A percentile compares a stretch with the other conserved stretches of the same genome.
phyloP scores from a whole-genome alignment of 2,113 vertebrate genomes.

The Aphyosemion australe region DNA sequence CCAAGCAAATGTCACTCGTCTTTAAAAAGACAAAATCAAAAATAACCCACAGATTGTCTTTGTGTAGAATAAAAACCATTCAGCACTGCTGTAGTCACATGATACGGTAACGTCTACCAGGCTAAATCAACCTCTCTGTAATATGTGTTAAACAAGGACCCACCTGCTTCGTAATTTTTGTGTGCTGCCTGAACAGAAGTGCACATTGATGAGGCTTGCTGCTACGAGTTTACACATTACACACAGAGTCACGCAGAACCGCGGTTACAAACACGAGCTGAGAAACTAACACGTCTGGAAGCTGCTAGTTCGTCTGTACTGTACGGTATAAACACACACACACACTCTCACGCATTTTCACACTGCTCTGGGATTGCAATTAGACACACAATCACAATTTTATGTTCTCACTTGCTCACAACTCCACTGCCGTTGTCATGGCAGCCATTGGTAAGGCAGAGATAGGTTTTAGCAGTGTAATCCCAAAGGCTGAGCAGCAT shows the following conservation, averaged over 20 bases:
- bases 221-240: background rate
- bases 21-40: conserved; percentile 17
- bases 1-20: background rate
- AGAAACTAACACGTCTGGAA: background rate
- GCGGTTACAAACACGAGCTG: background rate
- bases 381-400: conserved; percentile 64
- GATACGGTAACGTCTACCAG: conserved; percentile 29
- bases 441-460: conserved; percentile 75
- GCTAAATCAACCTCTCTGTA: background rate
- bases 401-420: conserved; percentile 32
- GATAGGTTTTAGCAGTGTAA: conserved; percentile 75
- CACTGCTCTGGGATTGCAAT: conserved; percentile 42
- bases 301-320: conserved; percentile 19
- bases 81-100: conserved; percentile 14
- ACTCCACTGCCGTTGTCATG: conserved; percentile 80
- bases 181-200: conserved; percentile 10
- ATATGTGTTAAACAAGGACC: no score
- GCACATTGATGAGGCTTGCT: background rate
- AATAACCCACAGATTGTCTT: conserved; percentile 8
- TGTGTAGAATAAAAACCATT: conserved; percentile 18
- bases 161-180: no score
- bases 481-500: conserved; percentile 69
- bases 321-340: conserved; percentile 1
- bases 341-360: conserved; percentile 1
- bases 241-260: background rate